Conservation (phyloP, 2,888 invertebrate species). For the Omphaloscelis lunosa region DNA sequence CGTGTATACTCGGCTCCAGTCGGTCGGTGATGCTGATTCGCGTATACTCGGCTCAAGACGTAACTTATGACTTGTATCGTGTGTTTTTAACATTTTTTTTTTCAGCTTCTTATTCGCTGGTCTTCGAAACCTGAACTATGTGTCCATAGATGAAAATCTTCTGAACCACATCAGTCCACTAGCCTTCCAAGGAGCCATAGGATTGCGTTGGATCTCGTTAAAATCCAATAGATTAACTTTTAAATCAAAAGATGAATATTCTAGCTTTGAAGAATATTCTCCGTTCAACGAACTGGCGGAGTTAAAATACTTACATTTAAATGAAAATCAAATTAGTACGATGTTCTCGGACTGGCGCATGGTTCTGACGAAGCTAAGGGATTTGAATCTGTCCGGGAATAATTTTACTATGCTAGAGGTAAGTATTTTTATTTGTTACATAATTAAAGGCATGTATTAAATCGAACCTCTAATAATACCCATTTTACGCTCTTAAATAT, state of each 20-base stretch:
- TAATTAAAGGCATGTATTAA: not conserved
- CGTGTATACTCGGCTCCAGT: no score
- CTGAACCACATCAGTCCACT: constrained; percentile 47
- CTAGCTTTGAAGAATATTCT: not conserved
- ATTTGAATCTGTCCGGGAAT: constrained; percentile 48
- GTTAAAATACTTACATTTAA: constrained; percentile 41
- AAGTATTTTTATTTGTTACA: constrained; percentile 25
- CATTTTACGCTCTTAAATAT: no score
- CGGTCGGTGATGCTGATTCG: not conserved
- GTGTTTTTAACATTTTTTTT: not conserved
- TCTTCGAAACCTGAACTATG: constrained; percentile 38
- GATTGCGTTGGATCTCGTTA: constrained; percentile 58
- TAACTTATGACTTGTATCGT: not conserved
- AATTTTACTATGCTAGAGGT: constrained; percentile 33
- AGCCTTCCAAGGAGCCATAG: constrained; percentile 36
- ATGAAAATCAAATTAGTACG: constrained; percentile 32
- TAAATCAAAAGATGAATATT: not conserved
- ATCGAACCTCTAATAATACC: no score
- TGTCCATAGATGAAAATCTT: constrained; percentile 66
- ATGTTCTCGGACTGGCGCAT: constrained; percentile 56
- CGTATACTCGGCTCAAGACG: not conserved
- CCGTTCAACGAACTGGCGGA: constrained; percentile 32
- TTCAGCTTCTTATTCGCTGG: constrained; percentile 62
- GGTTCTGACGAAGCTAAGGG: not conserved
- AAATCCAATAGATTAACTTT: constrained; percentile 64